A percentile compares a stretch with the other conserved stretches of the same genome.
phyloP scores from a whole-genome alignment of 2,797 vertebrate genomes.

The Ceyx erithaca region DNA sequence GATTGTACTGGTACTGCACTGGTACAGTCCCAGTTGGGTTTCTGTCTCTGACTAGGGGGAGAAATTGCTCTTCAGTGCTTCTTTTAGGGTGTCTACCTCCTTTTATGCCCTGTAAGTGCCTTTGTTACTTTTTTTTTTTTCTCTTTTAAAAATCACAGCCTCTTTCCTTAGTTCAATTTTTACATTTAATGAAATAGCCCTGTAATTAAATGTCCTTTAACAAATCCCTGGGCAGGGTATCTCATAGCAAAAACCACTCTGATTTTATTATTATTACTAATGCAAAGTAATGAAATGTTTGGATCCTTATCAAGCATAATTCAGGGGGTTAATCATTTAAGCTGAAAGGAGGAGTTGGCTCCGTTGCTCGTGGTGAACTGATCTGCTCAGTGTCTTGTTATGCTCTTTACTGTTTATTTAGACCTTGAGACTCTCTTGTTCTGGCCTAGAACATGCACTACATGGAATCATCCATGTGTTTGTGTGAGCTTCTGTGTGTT shows the following conservation, averaged over 20 bases:
- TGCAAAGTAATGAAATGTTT: background rate
- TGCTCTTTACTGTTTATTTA: background rate
- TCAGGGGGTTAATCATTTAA: background rate
- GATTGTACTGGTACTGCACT: rapidly evolving
- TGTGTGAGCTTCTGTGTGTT: background rate
- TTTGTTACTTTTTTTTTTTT: background rate
- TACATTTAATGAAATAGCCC: background rate
- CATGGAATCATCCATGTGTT: background rate
- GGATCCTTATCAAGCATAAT: background rate
- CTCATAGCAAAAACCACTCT: background rate
- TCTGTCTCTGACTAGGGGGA: background rate
- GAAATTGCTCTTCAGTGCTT: background rate
- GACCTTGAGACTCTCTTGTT: background rate
- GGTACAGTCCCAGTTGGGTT: rapidly evolving
- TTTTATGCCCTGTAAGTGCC: background rate
- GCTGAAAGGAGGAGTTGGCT: background rate
- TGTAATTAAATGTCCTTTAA: slow-evolving; percentile 30
- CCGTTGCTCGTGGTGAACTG: background rate
- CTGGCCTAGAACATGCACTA: background rate
- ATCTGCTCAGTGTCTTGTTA: background rate
- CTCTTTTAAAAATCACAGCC: background rate
- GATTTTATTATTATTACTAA: slow-evolving; percentile 29
- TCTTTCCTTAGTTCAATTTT: slow-evolving; percentile 22
- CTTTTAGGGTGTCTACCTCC: background rate
- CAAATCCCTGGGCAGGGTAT: slow-evolving; percentile 8